Evolutionary conservation across 2,113 vertebrate species (phyloP), one percentile per base, ranked within the genome.

Genomic region (Pithys albifrons): DNA sequence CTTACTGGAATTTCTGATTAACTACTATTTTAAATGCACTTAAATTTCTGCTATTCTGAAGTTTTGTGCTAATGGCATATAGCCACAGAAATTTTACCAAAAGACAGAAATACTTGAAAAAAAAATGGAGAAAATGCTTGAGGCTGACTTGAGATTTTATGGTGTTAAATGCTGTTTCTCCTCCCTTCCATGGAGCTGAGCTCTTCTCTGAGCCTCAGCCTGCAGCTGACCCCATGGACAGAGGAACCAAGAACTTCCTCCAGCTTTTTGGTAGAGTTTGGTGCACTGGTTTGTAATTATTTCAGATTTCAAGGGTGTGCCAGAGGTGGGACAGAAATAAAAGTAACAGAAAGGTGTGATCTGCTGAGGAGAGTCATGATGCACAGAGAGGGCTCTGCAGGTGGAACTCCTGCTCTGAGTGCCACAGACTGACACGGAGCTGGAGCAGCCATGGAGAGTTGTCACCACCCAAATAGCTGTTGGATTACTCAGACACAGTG

Each of bases 331-430:
- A 45, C n/a, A 88, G 58, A 70, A 69, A 45, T 65, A n/a, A 33
- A 74, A 67, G 48, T 51, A 71, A 17, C 14, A 17, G 46, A 78
- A 64, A 61, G 39, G 27, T 0, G 0, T 73, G 59, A 61, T 78
- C 6, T 62, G 45, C 70, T 78, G 0, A 24, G 1, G 1, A 16
- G 58, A 51, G 16, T 74, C 2, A 0, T 19, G 28, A 12, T 28
- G 49, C n/a, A 6, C 0, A 0, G 49, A 43, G 76, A 66, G 57
- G 61, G 28, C 35, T 1, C 1, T 52, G 39, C 25, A 64, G 33
- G 15, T 57, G 25, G 37, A 89, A 72, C 35, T 73, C 58, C 51
- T 84, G 7, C 18, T 37, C 2, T 0, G 27, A 18, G 41, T 91
- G 46, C 77, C 12, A 1, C 4, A 13, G 19, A 54, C 41, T 58